Base-by-base conservation (phyloP, 1,140 invertebrate species). In the Diorhabda sublineata region DNA sequence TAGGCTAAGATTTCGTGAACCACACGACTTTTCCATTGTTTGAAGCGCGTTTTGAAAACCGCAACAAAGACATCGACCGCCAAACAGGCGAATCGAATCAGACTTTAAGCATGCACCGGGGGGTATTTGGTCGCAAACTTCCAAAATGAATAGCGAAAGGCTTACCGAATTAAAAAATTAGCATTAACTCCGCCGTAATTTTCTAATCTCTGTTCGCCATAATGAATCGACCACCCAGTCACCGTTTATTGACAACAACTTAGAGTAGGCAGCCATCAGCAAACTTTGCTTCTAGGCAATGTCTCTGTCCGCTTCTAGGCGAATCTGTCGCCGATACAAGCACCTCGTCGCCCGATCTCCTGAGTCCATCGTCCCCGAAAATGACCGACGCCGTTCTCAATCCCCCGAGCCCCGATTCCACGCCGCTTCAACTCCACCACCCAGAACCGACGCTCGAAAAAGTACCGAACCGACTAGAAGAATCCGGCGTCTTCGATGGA, bases 251-350 rank as follows among this genome's bases (percentile, higher is more conserved):
- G 6, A 60, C 58, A 42, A 11, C 43, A 65, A 72, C 63, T 71
- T 76, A 78, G 73, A 77, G 67, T 78, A 78, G 76, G 76, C 77
- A 77, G 73, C 74, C 74, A 77, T 78, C 72, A 75, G 68, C 72
- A 76, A 76, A 74, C 78, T 78, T 73, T 79, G 67, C 73, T 79
- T 77, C 74, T 79, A 76, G 78, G 76, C 77, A 79, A 78, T 76
- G 74, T 76, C 74, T 79, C 69, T 79, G 71, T 80, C 74, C 77
- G 77, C 75, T 79, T 84, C 66, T 87, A 91, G 90, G 90, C 83
- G 92, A 93, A 86, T 94, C 92, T 81, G 90, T 93, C 83, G 92
- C 92, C 78, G 93, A 95, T 83, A 93, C 92, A 78, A 93, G 91
- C 83, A 93, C 91, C 77, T 93, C 92, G 77, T 94, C 92, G 78